Conservation (phyloP, 2,797 vertebrate genomes). For the Micromesistius poutassou region DNA sequence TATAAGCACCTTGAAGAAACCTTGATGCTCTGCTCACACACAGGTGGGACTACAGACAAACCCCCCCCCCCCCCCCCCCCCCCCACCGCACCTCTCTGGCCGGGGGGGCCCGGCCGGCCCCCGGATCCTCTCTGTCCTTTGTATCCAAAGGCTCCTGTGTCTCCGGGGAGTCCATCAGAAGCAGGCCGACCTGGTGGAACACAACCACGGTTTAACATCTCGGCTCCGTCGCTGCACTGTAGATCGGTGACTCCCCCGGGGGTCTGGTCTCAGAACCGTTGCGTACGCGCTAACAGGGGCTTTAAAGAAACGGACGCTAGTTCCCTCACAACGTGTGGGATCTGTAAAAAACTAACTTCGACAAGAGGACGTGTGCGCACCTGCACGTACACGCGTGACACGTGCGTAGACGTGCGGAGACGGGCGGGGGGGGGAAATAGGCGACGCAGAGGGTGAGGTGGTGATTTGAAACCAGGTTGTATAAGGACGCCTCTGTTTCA, state of each 20-base stretch:
- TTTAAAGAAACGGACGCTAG: background rate
- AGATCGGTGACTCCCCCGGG: no score
- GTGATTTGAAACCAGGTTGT: no score
- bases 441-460: no score
- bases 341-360: background rate
- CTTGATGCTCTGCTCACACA: background rate
- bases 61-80: background rate
- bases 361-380: no score
- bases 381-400: background rate
- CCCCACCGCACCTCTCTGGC: conserved; percentile 49
- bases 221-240: background rate
- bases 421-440: no score
- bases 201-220: conserved; percentile 6
- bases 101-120: conserved; percentile 44
- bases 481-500: no score
- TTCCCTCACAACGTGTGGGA: no score
- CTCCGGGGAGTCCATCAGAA: conserved; percentile 41
- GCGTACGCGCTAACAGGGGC: background rate
- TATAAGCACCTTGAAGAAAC: background rate
- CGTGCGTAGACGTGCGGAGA: no score
- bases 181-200: conserved; percentile 47
- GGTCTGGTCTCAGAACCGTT: background rate
- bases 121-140: conserved; percentile 45
- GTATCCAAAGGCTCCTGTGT: conserved; percentile 52
- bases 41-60: background rate